These are phyloP conservation scores for Idris sp. DNA, from an alignment of 1,140 invertebrate genomes.

Conservation along the genomic window DNA sequence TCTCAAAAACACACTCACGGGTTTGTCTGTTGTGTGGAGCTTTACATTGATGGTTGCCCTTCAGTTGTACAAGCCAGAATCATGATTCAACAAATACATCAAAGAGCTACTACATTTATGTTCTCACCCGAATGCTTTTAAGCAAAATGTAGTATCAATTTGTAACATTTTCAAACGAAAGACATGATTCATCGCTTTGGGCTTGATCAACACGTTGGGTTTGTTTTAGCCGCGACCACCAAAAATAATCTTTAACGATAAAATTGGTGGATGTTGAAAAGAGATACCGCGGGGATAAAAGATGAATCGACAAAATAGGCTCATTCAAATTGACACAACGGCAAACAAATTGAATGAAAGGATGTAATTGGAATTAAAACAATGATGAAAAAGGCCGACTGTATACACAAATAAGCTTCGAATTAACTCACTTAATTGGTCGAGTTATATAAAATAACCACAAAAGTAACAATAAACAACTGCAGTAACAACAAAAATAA, in stretches of 20 bases:
- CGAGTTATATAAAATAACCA: too few species aligned
- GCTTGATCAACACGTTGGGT: constrained; percentile 30
- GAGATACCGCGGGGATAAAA: constrained; percentile 10
- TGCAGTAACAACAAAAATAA: too few species aligned
- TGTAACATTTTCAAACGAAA: constrained; percentile 36
- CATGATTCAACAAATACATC: constrained; percentile 49
- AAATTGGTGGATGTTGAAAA: constrained; percentile 19
- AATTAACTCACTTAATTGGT: too few species aligned
- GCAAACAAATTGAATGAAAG: constrained; percentile 6
- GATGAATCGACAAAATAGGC: constrained; percentile 7
- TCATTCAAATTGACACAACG: constrained; percentile 5
- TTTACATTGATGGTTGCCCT: constrained; percentile 10
- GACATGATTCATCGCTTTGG: constrained; percentile 37
- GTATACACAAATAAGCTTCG: too few species aligned
- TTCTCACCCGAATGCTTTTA: constrained; percentile 48
- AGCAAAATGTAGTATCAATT: constrained; percentile 45
- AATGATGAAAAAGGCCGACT: background rate
- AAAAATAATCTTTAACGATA: constrained; percentile 31
- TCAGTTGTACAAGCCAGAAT: constrained; percentile 22
- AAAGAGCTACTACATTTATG: constrained; percentile 49
- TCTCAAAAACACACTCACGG: constrained; percentile 26
- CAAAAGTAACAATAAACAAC: too few species aligned
- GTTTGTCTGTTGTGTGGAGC: constrained; percentile 5
- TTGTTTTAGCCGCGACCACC: constrained; percentile 17
- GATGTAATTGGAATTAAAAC: constrained; percentile 5